Evolutionary conservation across 2,888 invertebrate species (phyloP).

Genomic region (Tetanocera ferruginea): DNA sequence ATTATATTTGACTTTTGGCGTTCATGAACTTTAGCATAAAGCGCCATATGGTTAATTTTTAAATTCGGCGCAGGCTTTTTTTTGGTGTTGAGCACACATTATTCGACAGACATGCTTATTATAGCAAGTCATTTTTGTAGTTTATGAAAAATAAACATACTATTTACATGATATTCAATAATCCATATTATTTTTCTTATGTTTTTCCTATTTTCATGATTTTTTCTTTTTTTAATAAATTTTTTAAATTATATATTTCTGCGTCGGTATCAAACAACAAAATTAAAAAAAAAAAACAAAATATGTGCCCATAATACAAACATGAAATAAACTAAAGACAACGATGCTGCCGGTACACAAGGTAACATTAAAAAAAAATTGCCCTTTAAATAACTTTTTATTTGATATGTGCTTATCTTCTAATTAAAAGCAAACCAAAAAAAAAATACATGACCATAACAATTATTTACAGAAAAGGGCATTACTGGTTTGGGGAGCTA

Average conservation of each 20-base stretch:
- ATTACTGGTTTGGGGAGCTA: slow-evolving; percentile 39
- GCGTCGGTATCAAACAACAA: slow-evolving; percentile 35
- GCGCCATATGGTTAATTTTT: too few species aligned
- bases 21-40: too few species aligned
- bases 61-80: too few species aligned
- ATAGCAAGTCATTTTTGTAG: too few species aligned
- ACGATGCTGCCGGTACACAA: slow-evolving; percentile 62
- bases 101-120: too few species aligned
- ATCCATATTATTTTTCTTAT: slow-evolving; percentile 24
- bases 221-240: slow-evolving; percentile 31
- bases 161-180: slow-evolving; percentile 14
- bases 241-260: slow-evolving; percentile 28
- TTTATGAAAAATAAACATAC: neutral
- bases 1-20: too few species aligned
- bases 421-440: neutral
- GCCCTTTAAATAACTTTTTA: slow-evolving; percentile 30
- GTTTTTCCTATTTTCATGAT: slow-evolving; percentile 32
- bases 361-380: slow-evolving; percentile 57
- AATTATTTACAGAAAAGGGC: slow-evolving; percentile 14
- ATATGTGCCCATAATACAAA: neutral
- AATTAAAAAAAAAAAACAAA: neutral
- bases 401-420: slow-evolving; percentile 27
- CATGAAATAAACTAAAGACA: slow-evolving; percentile 50
- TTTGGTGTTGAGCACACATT: too few species aligned
- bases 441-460: slow-evolving; percentile 23